These are phyloP conservation scores for Pogonomyrmex californicus DNA, from an alignment of 1,140 invertebrate species.

Conservation along the genomic window DNA sequence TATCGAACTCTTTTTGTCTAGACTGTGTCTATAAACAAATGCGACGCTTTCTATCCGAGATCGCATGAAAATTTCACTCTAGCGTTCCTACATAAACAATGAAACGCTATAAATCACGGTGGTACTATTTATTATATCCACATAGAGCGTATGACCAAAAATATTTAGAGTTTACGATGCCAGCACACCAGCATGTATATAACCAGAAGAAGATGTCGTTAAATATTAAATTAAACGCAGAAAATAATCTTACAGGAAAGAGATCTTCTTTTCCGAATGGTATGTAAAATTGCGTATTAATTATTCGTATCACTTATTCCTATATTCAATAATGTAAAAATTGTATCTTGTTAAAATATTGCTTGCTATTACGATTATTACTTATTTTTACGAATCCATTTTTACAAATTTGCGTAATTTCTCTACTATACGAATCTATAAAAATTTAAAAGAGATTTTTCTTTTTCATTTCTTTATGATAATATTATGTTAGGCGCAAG, in stretches of 20 bases:
- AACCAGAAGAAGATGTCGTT: background rate
- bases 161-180: constrained; percentile 16
- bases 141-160: constrained; percentile 17
- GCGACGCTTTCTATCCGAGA: constrained; percentile 42
- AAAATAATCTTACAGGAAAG: constrained; percentile 1
- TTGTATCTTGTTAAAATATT: background rate
- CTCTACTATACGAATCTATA: background rate
- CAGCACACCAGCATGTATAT: background rate
- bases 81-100: constrained; percentile 41
- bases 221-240: constrained; percentile 28
- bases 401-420: background rate
- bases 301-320: background rate
- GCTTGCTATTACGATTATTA: background rate
- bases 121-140: constrained; percentile 32
- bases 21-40: constrained; percentile 63
- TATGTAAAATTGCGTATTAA: background rate
- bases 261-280: background rate
- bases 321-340: background rate
- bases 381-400: background rate
- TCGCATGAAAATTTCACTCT: constrained; percentile 45
- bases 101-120: constrained; percentile 47
- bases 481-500: background rate
- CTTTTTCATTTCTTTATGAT: background rate
- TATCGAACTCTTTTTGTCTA: constrained; percentile 62
- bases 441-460: background rate